Evolutionary conservation across 2,888 invertebrate species (phyloP).

Genomic region (Lasioglossum marginatum): DNA sequence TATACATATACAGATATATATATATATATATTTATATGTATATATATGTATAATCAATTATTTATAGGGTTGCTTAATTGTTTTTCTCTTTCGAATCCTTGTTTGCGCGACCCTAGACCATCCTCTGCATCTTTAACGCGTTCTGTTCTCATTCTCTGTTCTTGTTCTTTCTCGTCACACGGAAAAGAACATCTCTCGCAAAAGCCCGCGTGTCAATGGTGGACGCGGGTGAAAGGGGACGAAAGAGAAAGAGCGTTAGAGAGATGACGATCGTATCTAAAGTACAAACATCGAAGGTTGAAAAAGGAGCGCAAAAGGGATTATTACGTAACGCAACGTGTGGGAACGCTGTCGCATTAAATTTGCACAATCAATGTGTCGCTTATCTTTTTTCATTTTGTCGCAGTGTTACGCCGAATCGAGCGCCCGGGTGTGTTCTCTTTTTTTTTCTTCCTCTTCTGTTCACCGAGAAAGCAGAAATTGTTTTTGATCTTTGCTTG

Average conservation of each 20-base stretch:
- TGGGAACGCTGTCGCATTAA: slow-evolving; percentile 44
- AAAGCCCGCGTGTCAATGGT: neutral
- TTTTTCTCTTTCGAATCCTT: slow-evolving; percentile 60
- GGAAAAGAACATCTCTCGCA: neutral
- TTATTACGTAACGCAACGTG: slow-evolving; percentile 47
- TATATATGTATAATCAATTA: slow-evolving; percentile 81
- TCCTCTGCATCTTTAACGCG: neutral
- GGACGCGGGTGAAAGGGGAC: slow-evolving; percentile 23
- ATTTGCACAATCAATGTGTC: slow-evolving; percentile 34
- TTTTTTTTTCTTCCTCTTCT: neutral
- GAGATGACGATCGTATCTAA: slow-evolving; percentile 44
- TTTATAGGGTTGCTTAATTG: slow-evolving; percentile 82
- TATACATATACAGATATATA: slow-evolving; percentile 81
- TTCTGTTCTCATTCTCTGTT: neutral
- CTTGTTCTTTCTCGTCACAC: too few relatives aligned
- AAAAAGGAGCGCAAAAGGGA: slow-evolving; percentile 39
- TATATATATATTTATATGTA: slow-evolving; percentile 74
- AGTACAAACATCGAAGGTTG: slow-evolving; percentile 59
- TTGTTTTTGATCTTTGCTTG: slow-evolving; percentile 16
- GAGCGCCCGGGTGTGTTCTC: neutral
- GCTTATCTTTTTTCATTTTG: neutral
- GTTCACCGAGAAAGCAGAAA: slow-evolving; percentile 8
- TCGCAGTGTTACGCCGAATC: neutral
- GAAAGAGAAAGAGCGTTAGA: slow-evolving; percentile 36
- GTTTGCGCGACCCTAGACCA: slow-evolving; percentile 33